A percentile compares a stretch with the other conserved stretches of the same genome.
These are phyloP conservation scores for Prunella himalayana DNA, from an alignment of 2,113 vertebrate genomes.

Conservation along the genomic window DNA sequence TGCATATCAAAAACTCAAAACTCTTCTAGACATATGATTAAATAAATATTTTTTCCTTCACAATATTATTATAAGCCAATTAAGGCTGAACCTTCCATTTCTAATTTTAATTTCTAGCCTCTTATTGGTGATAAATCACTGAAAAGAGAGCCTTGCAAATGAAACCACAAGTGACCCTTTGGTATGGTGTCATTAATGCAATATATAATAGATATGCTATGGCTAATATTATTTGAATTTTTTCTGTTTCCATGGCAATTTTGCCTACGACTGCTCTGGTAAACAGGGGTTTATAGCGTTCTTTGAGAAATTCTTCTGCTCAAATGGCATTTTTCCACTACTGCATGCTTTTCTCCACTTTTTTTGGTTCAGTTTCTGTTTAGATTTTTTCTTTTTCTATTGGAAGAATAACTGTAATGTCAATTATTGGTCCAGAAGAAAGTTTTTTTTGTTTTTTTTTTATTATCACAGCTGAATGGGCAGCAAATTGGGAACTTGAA, in stretches of 20 bases:
- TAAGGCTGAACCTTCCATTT: neutral
- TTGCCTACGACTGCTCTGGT: neutral
- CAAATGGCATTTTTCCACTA: neutral
- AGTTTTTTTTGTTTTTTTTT: neutral
- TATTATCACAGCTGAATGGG: neutral
- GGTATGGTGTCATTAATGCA: neutral
- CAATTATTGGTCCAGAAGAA: neutral
- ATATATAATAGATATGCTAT: conserved; percentile 17
- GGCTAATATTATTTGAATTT: conserved; percentile 65
- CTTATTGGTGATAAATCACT: neutral
- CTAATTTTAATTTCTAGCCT: neutral
- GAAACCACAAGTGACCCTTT: conserved; percentile 32
- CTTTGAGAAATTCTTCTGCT: conserved; percentile 45
- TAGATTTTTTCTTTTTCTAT: too few relatives aligned
- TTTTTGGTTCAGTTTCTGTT: neutral
- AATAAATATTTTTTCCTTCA: neutral
- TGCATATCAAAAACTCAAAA: neutral
- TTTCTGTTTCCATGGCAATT: conserved; percentile 61
- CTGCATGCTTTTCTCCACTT: neutral
- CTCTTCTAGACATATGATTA: neutral
- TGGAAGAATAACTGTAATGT: neutral
- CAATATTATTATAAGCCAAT: neutral
- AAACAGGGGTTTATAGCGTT: conserved; percentile 58
- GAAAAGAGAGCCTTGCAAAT: conserved; percentile 14
- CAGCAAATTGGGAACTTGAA: neutral